A percentile compares a stretch with the other conserved stretches of the same genome.
These are phyloP conservation scores for Ictidomys tridecemlineatus DNA, from an alignment of 2,113 vertebrate species.

Conservation along the genomic window DNA sequence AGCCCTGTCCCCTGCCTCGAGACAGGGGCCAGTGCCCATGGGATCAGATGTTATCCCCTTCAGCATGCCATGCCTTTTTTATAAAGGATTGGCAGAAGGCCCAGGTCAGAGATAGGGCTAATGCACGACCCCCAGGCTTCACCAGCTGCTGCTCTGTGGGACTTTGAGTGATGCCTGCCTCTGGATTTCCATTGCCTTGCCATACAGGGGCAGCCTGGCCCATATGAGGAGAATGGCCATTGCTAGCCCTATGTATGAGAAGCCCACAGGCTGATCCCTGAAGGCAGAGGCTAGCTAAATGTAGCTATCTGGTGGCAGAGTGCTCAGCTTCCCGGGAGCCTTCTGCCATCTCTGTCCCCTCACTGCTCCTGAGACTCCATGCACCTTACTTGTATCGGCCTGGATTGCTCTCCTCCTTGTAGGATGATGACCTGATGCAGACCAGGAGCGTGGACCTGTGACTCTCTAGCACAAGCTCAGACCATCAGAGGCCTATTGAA, in stretches of 20 bases:
- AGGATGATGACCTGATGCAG: not conserved
- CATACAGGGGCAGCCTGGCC: not conserved
- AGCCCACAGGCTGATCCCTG: not conserved
- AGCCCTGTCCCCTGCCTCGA: not conserved
- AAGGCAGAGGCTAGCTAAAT: not conserved
- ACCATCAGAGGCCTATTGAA: not conserved
- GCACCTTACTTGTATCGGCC: not conserved
- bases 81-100: not conserved
- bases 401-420: conserved; percentile 29
- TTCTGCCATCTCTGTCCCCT: conserved; percentile 13
- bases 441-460: not conserved
- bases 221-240: not conserved
- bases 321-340: conserved; percentile 7
- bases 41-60: not conserved
- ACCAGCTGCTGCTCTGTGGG: not conserved
- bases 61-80: not conserved
- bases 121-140: not conserved
- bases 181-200: not conserved
- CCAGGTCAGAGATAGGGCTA: not conserved
- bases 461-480: not conserved
- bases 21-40: not conserved
- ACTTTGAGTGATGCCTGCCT: not conserved
- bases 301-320: not conserved
- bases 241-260: not conserved
- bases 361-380: not conserved